Evolutionary conservation across 2,888 invertebrate species (phyloP).

Genomic region (Pachymerium ferrugineum): DNA sequence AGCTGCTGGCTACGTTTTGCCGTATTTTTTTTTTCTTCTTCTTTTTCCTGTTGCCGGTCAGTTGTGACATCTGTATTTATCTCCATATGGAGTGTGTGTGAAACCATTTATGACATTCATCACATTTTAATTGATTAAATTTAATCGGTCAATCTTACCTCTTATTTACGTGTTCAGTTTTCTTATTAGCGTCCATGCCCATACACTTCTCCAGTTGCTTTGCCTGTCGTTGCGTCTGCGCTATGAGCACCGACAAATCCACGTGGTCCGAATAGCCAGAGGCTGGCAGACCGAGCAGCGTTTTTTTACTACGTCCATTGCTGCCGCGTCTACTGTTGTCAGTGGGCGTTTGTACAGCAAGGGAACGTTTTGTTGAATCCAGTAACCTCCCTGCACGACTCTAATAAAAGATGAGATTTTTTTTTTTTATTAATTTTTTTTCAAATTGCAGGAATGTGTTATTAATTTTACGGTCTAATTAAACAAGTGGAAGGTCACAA

Average conservation of each 20-base stretch:
- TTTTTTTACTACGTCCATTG: conserved; percentile 28
- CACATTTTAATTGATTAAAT: too few species aligned
- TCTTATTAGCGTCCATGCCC: conserved; percentile 29
- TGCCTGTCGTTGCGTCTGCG: conserved; percentile 31
- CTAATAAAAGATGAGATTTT: not conserved
- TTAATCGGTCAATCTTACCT: too few species aligned
- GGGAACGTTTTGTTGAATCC: not conserved
- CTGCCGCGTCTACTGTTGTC: conserved; percentile 29
- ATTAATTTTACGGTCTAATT: too few species aligned
- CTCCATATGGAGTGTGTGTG: too few species aligned
- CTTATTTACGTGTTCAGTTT: conserved; percentile 20
- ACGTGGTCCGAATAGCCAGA: conserved; percentile 32
- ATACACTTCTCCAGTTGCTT: conserved; percentile 28
- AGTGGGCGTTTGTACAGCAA: not conserved
- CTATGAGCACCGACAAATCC: conserved; percentile 32
- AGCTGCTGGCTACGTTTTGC: too few species aligned
- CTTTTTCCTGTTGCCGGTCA: too few species aligned
- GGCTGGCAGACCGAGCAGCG: conserved; percentile 29
- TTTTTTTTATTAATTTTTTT: too few species aligned
- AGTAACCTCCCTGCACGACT: not conserved
- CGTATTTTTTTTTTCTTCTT: too few species aligned
- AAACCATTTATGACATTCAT: too few species aligned
- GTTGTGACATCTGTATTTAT: too few species aligned
- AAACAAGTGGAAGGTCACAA: too few species aligned
- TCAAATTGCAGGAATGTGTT: too few species aligned